Conservation (phyloP, 2,113 vertebrate species). For the Strix aluco region DNA sequence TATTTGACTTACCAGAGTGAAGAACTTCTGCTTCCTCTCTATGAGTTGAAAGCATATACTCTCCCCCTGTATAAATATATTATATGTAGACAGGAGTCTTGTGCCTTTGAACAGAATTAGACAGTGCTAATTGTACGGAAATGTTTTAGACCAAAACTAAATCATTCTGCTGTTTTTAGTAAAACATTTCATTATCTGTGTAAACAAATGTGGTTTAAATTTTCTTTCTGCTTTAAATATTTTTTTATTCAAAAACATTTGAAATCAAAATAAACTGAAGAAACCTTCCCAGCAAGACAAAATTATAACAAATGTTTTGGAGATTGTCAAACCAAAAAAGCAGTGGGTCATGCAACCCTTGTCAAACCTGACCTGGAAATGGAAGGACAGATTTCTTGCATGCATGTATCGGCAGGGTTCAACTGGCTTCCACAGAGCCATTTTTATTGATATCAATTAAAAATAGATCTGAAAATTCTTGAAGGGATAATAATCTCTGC, state of each 20-base stretch:
- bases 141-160: neutral
- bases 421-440: neutral
- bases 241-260: neutral
- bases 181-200: neutral
- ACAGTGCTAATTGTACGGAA: neutral
- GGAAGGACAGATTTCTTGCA: neutral
- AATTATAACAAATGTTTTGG: neutral
- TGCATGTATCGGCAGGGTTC: neutral
- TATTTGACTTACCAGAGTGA: neutral
- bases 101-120: neutral
- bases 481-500: neutral
- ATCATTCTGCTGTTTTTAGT: neutral
- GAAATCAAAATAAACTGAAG: neutral
- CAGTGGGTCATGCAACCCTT: neutral
- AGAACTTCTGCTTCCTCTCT: neutral
- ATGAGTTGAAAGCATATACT: neutral
- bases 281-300: neutral
- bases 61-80: neutral
- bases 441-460: constrained; percentile 2
- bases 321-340: neutral
- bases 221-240: neutral
- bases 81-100: neutral
- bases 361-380: neutral
- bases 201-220: neutral
- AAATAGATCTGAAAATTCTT: neutral